Evolutionary conservation across 2,797 vertebrate genomes (phyloP).

Genomic region (Etheostoma perlongum): DNA sequence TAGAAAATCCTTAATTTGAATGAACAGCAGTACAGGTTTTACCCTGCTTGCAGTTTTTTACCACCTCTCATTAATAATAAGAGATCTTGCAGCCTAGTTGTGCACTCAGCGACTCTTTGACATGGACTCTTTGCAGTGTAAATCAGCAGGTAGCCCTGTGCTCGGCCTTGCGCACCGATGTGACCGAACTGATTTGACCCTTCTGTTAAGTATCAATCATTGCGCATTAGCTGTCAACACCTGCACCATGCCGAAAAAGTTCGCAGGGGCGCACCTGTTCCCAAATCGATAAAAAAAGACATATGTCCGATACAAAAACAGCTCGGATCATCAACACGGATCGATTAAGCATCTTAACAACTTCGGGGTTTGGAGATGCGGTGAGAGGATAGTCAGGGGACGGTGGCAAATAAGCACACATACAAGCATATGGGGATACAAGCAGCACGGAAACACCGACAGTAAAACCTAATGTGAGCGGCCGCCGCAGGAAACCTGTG

Average conservation of each 20-base stretch:
- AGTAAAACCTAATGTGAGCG: conserved; percentile 62
- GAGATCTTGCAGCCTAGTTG: neutral
- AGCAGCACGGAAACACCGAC: conserved; percentile 46
- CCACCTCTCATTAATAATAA: neutral
- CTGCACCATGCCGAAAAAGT: conserved; percentile 56
- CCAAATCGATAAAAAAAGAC: conserved; percentile 15
- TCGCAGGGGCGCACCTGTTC: conserved; percentile 63
- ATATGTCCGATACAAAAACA: neutral
- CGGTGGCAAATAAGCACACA: conserved; percentile 16
- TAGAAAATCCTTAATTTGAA: neutral
- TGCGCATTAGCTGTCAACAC: conserved; percentile 60
- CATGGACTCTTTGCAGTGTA: conserved; percentile 16
- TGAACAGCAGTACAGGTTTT: neutral
- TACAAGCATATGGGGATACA: conserved; percentile 12
- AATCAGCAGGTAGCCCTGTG: conserved; percentile 29
- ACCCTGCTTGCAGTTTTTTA: neutral
- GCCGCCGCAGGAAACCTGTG: conserved; percentile 79
- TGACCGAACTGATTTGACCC: conserved; percentile 55
- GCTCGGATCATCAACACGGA: conserved; percentile 3
- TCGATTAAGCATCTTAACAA: conserved; percentile 45
- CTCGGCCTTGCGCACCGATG: conserved; percentile 9
- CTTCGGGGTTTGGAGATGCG: conserved; percentile 24
- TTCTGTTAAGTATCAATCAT: conserved; percentile 58
- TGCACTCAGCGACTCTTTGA: conserved; percentile 10
- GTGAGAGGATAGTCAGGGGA: neutral